Base-by-base conservation (phyloP, 1,140 invertebrate genomes). In the Pachypeltis micranthus region DNA sequence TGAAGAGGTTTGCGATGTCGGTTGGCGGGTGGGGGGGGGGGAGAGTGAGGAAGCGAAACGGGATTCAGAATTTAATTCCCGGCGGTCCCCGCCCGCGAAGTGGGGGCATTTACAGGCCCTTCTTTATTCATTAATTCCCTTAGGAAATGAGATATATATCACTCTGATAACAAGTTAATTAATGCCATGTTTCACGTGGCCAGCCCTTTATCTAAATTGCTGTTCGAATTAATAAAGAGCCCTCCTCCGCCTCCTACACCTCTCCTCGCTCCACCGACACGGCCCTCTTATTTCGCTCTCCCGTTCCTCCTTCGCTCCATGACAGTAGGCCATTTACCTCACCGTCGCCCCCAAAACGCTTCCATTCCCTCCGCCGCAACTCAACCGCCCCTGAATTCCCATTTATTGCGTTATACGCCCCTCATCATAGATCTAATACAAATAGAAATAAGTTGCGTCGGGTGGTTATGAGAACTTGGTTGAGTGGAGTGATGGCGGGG, bases 101-200 rank as follows among this genome's bases (percentile, higher is more conserved):
- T 29, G 57, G 57, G 57, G 57, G 57, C 57, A 59, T 28, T 59
- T 59, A 59, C 57, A 59, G 29, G 57, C 57, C 62, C 54, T 58
- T 58, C 55, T 44, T 58, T 58, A 58, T 63, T 63, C 62, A 58
- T 63, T 58, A 63, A 47, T 44, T 54, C 60, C 44, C 39, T 47
- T 63, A 63, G 62, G 62, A 63, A 63, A 63, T 63, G 62, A 63
- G 62, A 63, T 63, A 63, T 63, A 63, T 63, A 63, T 63, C 62
- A 58, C 54, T 44, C 54, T 56, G 62, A 63, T 63, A 63, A 63
- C 62, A 63, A 63, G 62, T 63, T 63, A 63, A 63, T 63, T 63
- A 63, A 55, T 56, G 55, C 62, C 62, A 54, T 63, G 62, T 63
- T 63, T 63, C 62, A 63, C 62, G 44, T 62, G 44, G 29, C 31